Conservation (phyloP, 2,113 vertebrate species). For the Dinomys branickii region DNA sequence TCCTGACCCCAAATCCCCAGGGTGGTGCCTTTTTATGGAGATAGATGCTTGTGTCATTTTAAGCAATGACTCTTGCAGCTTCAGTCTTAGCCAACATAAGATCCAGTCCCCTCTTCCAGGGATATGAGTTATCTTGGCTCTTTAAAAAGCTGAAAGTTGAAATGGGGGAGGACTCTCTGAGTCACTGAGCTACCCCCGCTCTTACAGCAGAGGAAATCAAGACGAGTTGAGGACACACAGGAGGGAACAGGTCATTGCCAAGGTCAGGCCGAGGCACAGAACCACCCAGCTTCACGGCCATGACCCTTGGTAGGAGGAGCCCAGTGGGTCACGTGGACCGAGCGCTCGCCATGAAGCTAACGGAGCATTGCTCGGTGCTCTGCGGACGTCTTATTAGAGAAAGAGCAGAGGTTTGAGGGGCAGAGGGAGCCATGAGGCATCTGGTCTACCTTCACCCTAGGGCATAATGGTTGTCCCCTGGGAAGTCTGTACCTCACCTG, state of each 20-base stretch:
- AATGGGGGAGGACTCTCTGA: not conserved
- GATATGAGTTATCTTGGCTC: rapidly evolving
- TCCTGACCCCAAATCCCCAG: not conserved
- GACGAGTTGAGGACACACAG: rapidly evolving
- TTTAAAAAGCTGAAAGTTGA: not conserved
- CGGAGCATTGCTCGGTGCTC: rapidly evolving
- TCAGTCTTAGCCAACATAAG: not conserved
- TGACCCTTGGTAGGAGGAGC: not conserved
- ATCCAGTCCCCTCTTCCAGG: not conserved
- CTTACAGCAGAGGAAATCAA: not conserved
- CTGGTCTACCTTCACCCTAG: not conserved
- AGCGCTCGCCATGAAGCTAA: not conserved
- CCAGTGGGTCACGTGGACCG: not conserved
- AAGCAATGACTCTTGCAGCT: not conserved
- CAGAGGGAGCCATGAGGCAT: not conserved
- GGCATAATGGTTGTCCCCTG: rapidly evolving
- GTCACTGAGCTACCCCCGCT: not conserved
- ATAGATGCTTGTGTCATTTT: not conserved
- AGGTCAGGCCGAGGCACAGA: not conserved
- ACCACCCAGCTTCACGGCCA: not conserved
- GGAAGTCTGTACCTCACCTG: not conserved
- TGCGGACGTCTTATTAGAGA: not conserved
- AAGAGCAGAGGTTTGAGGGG: not conserved
- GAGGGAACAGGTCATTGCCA: too few species aligned
- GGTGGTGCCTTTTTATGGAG: not conserved